These are phyloP conservation scores for Drosophila murphyi DNA, from an alignment of 1,140 invertebrate genomes.

Conservation along the genomic window DNA sequence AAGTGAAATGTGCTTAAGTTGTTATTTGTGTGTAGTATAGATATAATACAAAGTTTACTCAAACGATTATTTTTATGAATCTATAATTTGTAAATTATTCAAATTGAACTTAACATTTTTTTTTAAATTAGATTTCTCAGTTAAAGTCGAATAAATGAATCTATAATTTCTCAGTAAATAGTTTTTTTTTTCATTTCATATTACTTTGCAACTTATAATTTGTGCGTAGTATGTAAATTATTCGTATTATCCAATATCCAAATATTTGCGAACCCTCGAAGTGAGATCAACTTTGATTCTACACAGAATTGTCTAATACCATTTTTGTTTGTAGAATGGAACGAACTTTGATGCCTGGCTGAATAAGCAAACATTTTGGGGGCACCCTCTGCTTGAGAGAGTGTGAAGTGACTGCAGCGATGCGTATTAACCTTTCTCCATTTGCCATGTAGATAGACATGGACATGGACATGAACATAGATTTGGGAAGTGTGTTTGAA, in stretches of 20 bases:
- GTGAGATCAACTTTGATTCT: neutral
- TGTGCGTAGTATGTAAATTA: neutral
- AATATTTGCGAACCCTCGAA: constrained; percentile 6
- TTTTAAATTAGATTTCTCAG: too few species aligned
- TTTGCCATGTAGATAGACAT: neutral
- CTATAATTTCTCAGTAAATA: neutral
- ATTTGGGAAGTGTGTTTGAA: constrained; percentile 18
- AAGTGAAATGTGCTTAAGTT: too few species aligned
- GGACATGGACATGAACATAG: neutral
- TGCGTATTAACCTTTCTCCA: constrained; percentile 39
- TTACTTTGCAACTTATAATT: neutral
- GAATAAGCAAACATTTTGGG: constrained; percentile 62
- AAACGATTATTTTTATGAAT: too few species aligned
- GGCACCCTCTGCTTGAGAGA: constrained; percentile 28
- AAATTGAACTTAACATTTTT: too few species aligned
- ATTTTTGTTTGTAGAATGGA: constrained; percentile 69
- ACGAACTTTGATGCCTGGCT: constrained; percentile 63
- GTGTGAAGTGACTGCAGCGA: constrained; percentile 23
- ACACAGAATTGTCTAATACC: neutral
- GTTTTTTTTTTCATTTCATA: neutral
- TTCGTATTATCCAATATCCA: neutral
- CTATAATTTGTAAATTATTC: too few species aligned
- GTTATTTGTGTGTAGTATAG: too few species aligned
- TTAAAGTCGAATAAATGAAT: too few species aligned
- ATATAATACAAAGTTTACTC: too few species aligned